phyloP scores from a whole-genome alignment of 1,140 invertebrate genomes.

The Aphidius gifuensis region DNA sequence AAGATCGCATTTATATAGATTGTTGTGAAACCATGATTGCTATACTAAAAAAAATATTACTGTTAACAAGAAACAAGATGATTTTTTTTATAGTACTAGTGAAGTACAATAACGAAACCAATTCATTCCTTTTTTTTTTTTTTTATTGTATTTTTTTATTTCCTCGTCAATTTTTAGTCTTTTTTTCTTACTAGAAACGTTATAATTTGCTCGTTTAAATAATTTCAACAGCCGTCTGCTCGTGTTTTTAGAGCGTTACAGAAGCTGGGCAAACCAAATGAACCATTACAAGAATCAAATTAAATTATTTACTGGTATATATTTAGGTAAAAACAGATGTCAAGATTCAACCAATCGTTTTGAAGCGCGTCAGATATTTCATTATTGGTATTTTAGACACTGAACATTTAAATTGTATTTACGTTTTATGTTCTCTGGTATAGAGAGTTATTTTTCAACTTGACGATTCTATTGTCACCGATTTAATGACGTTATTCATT shows the following conservation, averaged over 20 bases:
- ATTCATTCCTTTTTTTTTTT: background rate
- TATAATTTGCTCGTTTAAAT: background rate
- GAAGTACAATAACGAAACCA: background rate
- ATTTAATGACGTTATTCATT: no score
- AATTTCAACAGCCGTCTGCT: background rate
- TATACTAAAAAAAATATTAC: constrained; percentile 15
- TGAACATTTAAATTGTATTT: no score
- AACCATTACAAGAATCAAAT: no score
- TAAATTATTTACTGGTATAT: no score
- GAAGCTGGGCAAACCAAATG: constrained; percentile 6
- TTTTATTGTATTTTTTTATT: background rate
- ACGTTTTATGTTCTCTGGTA: no score
- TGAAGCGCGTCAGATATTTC: no score
- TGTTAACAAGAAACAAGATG: constrained; percentile 21
- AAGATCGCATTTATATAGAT: constrained; percentile 39
- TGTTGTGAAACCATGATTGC: constrained; percentile 22
- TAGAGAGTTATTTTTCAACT: no score
- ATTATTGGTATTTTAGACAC: no score
- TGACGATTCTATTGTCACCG: no score
- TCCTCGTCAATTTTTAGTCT: background rate
- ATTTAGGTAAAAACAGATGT: no score
- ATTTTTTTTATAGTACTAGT: constrained; percentile 1
- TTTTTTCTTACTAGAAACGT: no score
- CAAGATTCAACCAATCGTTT: background rate
- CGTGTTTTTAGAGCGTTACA: constrained; percentile 48